A percentile compares a stretch with the other conserved stretches of the same genome.
These are phyloP conservation scores for Echiichthys vipera DNA, from an alignment of 2,797 vertebrate genomes.

Conservation along the genomic window DNA sequence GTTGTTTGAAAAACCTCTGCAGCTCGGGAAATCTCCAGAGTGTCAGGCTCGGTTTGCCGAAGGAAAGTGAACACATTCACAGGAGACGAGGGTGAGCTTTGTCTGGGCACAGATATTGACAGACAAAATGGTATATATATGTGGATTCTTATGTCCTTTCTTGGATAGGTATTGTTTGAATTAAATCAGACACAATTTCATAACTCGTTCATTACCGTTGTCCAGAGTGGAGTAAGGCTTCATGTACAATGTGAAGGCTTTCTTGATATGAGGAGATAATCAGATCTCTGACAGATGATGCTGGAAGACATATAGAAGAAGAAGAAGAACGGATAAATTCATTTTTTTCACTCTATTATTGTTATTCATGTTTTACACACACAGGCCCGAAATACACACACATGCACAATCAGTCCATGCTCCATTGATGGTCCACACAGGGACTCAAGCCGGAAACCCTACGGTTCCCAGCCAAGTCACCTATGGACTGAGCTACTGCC, in stretches of 20 bases:
- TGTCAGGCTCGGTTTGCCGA: conserved; percentile 80
- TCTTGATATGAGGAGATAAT: conserved; percentile 77
- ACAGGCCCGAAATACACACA: no score
- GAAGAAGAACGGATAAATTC: no score
- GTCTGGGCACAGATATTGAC: conserved; percentile 58
- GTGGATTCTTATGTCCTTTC: background rate
- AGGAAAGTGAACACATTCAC: conserved; percentile 76
- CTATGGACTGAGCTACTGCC: no score
- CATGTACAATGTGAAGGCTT: conserved; percentile 68
- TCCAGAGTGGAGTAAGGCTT: conserved; percentile 49
- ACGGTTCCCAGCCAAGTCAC: no score
- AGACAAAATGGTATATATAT: background rate
- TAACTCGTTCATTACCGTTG: conserved; percentile 76
- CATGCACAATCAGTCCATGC: no score
- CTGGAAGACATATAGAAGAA: conserved; percentile 49
- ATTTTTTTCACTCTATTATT: no score
- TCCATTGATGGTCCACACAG: no score
- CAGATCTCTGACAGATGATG: conserved; percentile 54
- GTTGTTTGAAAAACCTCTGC: conserved; percentile 89
- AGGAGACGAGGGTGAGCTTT: conserved; percentile 52
- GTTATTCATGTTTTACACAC: no score
- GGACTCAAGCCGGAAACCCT: no score
- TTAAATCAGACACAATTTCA: background rate
- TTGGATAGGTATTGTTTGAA: background rate
- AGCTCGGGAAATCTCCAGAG: conserved; percentile 78